A percentile compares a stretch with the other conserved stretches of the same genome.
phyloP scores from a whole-genome alignment of 2,888 invertebrate species.

The Noctuana brunneofusca region DNA sequence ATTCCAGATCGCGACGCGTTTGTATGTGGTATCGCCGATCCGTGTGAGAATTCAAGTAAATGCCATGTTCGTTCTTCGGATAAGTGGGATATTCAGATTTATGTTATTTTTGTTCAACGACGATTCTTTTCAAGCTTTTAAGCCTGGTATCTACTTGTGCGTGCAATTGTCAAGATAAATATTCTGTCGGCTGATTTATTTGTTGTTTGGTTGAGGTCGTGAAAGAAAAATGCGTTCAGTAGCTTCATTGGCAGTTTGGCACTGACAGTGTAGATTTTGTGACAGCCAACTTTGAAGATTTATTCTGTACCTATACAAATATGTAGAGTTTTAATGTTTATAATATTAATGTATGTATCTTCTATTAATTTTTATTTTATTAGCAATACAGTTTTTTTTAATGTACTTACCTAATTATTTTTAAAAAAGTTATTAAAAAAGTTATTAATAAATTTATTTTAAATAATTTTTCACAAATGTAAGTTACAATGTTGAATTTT shows the following conservation, averaged over 20 bases:
- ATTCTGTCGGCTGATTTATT: constrained; percentile 2
- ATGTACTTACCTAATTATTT: too few species aligned
- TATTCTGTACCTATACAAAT: too few species aligned
- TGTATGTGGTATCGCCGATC: constrained; percentile 18
- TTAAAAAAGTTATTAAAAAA: too few species aligned
- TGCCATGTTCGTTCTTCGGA: constrained; percentile 24
- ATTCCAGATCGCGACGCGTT: constrained; percentile 33
- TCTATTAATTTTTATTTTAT: too few species aligned
- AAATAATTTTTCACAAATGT: too few species aligned
- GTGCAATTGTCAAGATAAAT: constrained; percentile 8
- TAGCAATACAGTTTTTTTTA: too few species aligned
- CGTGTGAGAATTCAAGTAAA: constrained; percentile 29
- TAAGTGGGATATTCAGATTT: constrained; percentile 28
- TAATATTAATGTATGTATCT: too few species aligned
- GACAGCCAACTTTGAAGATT: not conserved
- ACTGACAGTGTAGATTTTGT: not conserved
- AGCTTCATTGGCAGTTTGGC: not conserved
- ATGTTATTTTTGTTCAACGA: constrained; percentile 23
- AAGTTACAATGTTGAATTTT: too few species aligned
- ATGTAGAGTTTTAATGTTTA: too few species aligned
- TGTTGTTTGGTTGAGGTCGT: not conserved
- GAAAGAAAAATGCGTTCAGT: not conserved
- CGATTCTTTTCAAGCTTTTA: constrained; percentile 18
- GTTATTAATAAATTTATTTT: too few species aligned
- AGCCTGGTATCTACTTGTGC: not conserved